A percentile compares a stretch with the other conserved stretches of the same genome.
Conservation (phyloP, 2,113 vertebrate species). For the Barnardius zonarius region DNA sequence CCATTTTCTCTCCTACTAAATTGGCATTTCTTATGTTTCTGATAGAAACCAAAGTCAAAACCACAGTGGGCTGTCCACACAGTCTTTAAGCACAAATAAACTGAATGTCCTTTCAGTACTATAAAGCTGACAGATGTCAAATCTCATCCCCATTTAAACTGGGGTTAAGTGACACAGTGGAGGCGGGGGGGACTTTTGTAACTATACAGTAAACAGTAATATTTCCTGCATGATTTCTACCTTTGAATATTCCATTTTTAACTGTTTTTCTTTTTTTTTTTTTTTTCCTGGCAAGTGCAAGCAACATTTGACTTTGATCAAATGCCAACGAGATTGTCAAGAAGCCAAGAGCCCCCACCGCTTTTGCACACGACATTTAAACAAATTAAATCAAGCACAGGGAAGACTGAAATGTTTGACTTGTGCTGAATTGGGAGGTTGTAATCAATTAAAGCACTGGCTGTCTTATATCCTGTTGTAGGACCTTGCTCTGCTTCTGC, state of each 20-base stretch:
- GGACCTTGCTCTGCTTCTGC: neutral
- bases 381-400: constrained; percentile 36
- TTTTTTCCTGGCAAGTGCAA: neutral
- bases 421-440: neutral
- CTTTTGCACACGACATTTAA: neutral
- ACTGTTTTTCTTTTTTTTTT: neutral
- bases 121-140: neutral
- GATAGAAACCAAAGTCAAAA: neutral
- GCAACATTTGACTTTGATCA: neutral
- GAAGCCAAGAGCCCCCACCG: neutral
- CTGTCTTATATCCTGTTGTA: neutral
- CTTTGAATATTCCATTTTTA: neutral
- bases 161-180: neutral
- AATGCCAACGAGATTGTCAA: neutral
- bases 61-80: neutral
- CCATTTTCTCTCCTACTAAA: neutral
- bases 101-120: neutral
- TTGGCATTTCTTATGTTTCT: neutral
- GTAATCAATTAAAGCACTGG: neutral
- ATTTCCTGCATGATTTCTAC: neutral
- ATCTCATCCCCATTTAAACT: neutral
- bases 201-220: neutral
- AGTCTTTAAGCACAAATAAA: neutral
- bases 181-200: neutral
- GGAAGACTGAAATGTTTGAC: constrained; percentile 16